These are phyloP conservation scores for Corythoichthys intestinalis DNA, from an alignment of 2,113 vertebrate species.

Conservation along the genomic window DNA sequence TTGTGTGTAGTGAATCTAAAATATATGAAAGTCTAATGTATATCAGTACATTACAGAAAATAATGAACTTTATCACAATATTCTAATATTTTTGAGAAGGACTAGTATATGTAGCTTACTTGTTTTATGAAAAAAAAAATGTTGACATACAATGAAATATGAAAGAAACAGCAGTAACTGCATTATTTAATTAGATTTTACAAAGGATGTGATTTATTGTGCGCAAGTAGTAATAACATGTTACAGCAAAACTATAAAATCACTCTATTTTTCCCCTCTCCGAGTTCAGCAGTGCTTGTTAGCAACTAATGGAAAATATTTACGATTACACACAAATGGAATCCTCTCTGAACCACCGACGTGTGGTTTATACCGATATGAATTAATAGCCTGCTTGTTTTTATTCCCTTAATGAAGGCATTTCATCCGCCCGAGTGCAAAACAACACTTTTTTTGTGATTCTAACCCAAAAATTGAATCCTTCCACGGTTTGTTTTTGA, in stretches of 20 bases:
- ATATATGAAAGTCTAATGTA: no score
- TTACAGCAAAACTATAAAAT: not conserved
- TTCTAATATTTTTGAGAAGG: no score
- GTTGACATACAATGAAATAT: no score
- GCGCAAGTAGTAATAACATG: no score
- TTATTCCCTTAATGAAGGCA: conserved; percentile 42
- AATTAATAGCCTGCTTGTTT: conserved; percentile 57
- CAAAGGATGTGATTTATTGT: no score
- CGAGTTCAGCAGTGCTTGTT: conserved; percentile 28
- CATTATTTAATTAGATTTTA: no score
- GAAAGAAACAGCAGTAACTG: no score
- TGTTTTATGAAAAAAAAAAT: no score
- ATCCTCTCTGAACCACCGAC: conserved; percentile 38
- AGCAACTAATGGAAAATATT: conserved; percentile 25
- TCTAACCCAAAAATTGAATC: not conserved
- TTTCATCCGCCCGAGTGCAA: conserved; percentile 22
- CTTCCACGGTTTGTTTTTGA: not conserved
- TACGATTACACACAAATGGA: conserved; percentile 51
- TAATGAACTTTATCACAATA: no score
- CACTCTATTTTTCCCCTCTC: conserved; percentile 15
- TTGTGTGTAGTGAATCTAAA: no score
- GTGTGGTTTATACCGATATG: conserved; percentile 34
- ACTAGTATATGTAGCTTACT: no score
- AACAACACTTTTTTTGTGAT: not conserved
- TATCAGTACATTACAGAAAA: no score